Percentiles rank a stretch among this genome's conserved stretches.
Evolutionary conservation across 1,140 invertebrate species (phyloP).

Genomic region (Dufourea novaeangliae): DNA sequence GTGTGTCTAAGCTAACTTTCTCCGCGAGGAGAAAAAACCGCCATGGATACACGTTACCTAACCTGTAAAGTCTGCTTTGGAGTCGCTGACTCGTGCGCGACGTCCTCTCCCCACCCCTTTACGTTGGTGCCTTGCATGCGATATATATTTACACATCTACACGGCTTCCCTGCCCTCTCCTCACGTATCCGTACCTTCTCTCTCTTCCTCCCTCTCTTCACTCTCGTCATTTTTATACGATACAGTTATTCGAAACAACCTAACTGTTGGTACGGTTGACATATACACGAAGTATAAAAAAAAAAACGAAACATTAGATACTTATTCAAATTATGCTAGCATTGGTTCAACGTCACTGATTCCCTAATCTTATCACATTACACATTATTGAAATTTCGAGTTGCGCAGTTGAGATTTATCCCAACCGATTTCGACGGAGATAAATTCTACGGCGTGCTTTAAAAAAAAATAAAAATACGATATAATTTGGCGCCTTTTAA

Average conservation of each 20-base stretch:
- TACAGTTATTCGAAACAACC: constrained; percentile 45
- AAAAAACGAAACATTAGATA: neutral
- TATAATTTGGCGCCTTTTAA: neutral
- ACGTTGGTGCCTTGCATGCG: neutral
- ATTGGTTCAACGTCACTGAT: neutral
- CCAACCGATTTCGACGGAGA: neutral
- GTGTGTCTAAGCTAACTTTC: constrained; percentile 67
- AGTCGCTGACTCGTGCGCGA: constrained; percentile 52
- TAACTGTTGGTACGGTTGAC: constrained; percentile 23
- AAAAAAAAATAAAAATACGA: neutral
- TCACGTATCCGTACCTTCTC: constrained; percentile 3
- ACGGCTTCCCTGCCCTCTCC: neutral
- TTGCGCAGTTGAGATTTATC: neutral
- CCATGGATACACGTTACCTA: constrained; percentile 66
- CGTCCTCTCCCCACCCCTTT: constrained; percentile 19
- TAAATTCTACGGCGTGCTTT: neutral
- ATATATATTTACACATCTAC: neutral
- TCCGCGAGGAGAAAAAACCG: constrained; percentile 56
- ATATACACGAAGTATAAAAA: neutral
- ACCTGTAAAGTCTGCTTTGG: constrained; percentile 55
- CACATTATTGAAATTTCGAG: neutral
- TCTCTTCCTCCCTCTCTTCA: neutral
- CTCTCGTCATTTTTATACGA: constrained; percentile 28
- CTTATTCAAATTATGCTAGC: neutral
- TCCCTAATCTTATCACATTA: neutral